Base-by-base conservation (phyloP, 2,888 invertebrate genomes). In the Drosophila histrio region DNA sequence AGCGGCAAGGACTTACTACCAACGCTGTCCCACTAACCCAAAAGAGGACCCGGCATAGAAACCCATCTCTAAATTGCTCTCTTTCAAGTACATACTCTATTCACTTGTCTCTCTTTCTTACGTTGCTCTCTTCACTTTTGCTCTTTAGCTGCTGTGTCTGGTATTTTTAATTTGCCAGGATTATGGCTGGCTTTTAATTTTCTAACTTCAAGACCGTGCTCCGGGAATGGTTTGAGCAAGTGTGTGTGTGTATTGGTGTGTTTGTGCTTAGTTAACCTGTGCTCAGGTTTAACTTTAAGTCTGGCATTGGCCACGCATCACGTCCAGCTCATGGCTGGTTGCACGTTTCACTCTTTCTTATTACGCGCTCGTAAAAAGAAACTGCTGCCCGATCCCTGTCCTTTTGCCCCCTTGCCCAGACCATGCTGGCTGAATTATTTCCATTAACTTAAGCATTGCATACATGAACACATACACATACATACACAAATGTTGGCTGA, bases 351-450 rank as follows among this genome's bases (percentile, higher is more conserved):
- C 61, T 75, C 77, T 79, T 77, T 72, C 86, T 86, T 88, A 86
- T 88, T 79, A 87, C 79, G 87, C 87, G 82, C 78, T 80, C 85
- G 82, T 86, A 87, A 88, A 88, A 87, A 60, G 68, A 77, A 86
- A 87, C 79, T 78, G 77, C 79, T 72, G 79, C 59, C 49, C 30
- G 69, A 30, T 26, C 28, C n/a, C 32, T 21, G 30, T 46, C 65
- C 54, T 56, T 8, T 8, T 17, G 19, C 13, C n/a, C 22, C 11
- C 34, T 6, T 1, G 3, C 2, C 52, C 61, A 56, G 62, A 44
- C 49, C 36, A 21, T 64, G 52, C 52, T 56, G 67, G 38, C 43
- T 24, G 78, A 66, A 88, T 85, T 88, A 87, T 82, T 78, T 77
- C 87, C 86, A 86, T 86, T 87, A 85, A 85, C 78, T 86, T 69